Conservation (phyloP, 2,797 vertebrate genomes). For the Luscinia megarhynchos region DNA sequence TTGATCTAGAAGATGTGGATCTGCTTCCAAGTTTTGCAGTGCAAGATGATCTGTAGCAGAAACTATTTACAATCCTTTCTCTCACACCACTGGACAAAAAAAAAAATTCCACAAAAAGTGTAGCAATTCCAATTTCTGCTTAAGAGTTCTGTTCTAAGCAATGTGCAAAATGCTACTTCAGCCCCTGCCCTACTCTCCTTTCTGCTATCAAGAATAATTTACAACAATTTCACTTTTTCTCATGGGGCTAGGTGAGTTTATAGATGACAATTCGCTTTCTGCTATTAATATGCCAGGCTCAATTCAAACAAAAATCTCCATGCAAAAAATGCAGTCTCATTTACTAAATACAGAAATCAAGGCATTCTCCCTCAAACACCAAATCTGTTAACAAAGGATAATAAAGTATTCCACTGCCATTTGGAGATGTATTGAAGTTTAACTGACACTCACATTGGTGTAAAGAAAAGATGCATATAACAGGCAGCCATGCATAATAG, state of each 20-base stretch:
- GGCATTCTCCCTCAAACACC: neutral
- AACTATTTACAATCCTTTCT: constrained; percentile 37
- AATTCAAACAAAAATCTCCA: neutral
- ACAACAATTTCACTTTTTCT: neutral
- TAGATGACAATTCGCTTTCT: neutral
- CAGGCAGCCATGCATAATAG: neutral
- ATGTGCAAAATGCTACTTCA: neutral
- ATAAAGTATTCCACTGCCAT: neutral
- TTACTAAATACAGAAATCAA: neutral
- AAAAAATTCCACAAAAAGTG: neutral
- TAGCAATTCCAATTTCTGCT: neutral
- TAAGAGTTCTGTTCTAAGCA: neutral
- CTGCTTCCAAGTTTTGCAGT: constrained; percentile 6
- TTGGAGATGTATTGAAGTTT: neutral
- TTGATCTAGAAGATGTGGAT: neutral
- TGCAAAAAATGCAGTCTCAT: neutral
- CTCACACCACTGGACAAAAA: neutral
- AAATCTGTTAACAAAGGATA: neutral
- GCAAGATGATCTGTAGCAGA: neutral
- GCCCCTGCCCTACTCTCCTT: neutral
- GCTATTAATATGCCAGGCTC: neutral
- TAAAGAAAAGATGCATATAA: neutral
- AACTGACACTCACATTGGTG: neutral
- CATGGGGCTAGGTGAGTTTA: neutral
- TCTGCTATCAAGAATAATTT: neutral